A percentile compares a stretch with the other conserved stretches of the same genome.
These are phyloP conservation scores for Belonocnema kinseyi DNA, from an alignment of 1,140 invertebrate genomes.

Conservation along the genomic window DNA sequence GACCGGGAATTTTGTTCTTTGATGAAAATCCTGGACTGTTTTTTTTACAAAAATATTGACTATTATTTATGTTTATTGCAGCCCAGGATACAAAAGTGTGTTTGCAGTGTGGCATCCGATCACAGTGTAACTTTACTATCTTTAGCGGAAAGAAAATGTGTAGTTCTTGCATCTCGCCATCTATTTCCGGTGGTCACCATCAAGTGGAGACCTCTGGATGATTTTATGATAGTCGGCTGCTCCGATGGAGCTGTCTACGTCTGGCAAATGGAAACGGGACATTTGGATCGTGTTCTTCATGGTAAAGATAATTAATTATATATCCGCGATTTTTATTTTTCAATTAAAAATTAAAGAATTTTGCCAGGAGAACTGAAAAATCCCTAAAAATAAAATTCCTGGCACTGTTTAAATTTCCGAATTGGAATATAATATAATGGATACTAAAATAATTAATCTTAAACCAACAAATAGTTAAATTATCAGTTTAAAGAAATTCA, in stretches of 20 bases:
- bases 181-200: conserved; percentile 97
- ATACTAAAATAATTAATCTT: too few relatives aligned
- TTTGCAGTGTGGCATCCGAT: conserved; percentile 98
- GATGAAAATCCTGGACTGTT: too few relatives aligned
- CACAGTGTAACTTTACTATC: conserved; percentile 97
- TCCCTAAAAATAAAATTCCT: too few relatives aligned
- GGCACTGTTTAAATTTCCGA: too few relatives aligned
- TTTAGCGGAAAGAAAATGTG: conserved; percentile 94
- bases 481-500: too few relatives aligned
- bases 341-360: too few relatives aligned
- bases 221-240: conserved; percentile 99
- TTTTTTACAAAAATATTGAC: background rate
- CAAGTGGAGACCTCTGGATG: conserved; percentile 97
- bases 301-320: conserved; percentile 70
- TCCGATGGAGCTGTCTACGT: conserved; percentile 98
- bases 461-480: too few relatives aligned
- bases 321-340: too few relatives aligned
- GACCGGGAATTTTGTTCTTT: too few relatives aligned
- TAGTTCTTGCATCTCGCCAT: conserved; percentile 96
- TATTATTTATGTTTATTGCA: conserved; percentile 70
- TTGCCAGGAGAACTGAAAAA: too few relatives aligned
- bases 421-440: too few relatives aligned
- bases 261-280: conserved; percentile 99
- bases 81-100: conserved; percentile 94
- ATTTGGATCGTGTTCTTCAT: conserved; percentile 96